Base-by-base conservation (phyloP, 2,113 vertebrate genomes). In the Glareola pratincola region DNA sequence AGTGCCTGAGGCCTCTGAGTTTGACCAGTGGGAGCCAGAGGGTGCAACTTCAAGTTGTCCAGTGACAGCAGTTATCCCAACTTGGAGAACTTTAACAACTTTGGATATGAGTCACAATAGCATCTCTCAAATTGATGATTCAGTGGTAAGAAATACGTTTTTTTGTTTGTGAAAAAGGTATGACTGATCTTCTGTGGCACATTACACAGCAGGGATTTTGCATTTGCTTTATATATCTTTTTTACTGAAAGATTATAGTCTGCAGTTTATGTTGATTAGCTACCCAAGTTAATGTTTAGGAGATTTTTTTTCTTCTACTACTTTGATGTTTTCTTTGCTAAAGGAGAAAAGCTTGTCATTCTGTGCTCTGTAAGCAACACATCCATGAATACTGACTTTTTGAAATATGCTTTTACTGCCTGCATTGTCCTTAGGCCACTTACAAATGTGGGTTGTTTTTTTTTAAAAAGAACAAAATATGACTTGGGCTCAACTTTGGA, bases 81-180 rank as follows among this genome's bases (percentile, higher is more conserved):
- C 98, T 1, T 99, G 99, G 99, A 98, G 95, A 89, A 98, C 98
- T 30, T 97, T 99, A 96, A 99, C 99, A 32, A 99, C 99, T 6
- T 97, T 99, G 87, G 99, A 99, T 98, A 99, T 99, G 99, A 99
- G 99, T 97, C 98, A 99, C 97, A 99, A 99, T 83, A 93, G 95
- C 91, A 99, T 99, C 97, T 95, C 97, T 47, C 86, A 95, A 97
- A 99, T 99, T 37, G 99, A 99, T 75, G 97, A 98, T 85, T 99
- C 99, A 37, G 99, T 99, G 99, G 99, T 99, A 98, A 97, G 99
- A 80, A 69, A 56, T 79, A 34, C n/a, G n/a, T 6, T 20, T 82
- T 82, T 73, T 82, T 8, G 21, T 73, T 53, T 86, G 27, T 63
- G 43, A 26, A 39, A 64, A 60, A 92, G 2, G 7, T 3, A 23